Evolutionary conservation across 2,888 invertebrate genomes (phyloP).

Genomic region (Machimus rusticus): DNA sequence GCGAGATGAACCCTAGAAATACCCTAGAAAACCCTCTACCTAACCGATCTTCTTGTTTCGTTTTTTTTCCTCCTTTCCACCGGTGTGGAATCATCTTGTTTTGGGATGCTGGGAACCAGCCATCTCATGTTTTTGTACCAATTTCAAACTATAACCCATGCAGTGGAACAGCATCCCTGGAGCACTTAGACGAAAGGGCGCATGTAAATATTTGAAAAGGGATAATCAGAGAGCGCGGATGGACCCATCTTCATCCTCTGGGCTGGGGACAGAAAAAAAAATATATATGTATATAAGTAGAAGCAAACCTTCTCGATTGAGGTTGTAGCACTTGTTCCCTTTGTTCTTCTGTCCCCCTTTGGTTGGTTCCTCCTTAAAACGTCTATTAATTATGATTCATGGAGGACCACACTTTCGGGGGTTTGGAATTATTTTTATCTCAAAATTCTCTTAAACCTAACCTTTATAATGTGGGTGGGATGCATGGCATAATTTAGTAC

Average conservation of each 20-base stretch:
- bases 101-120: background rate
- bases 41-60: background rate
- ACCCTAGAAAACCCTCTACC: background rate
- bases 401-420: background rate
- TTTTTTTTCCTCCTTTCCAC: background rate
- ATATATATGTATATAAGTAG: too few species aligned
- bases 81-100: slow-evolving; percentile 1
- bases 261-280: background rate
- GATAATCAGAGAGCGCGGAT: slow-evolving; percentile 11
- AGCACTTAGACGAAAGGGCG: slow-evolving; percentile 29
- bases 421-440: background rate
- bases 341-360: background rate
- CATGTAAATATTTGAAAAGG: slow-evolving; percentile 30
- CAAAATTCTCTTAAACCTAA: background rate
- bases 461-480: background rate
- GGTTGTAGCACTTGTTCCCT: background rate
- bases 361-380: background rate
- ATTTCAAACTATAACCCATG: slow-evolving; percentile 10
- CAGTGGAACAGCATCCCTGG: slow-evolving; percentile 14
- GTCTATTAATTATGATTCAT: slow-evolving; percentile 21
- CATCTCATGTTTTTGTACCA: slow-evolving; percentile 25
- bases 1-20: background rate
- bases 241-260: background rate
- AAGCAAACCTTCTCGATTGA: background rate
- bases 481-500: background rate